Conservation (phyloP, 53 echinoderm and acorn worm genomes). For the Temnopleurus reevesii region DNA sequence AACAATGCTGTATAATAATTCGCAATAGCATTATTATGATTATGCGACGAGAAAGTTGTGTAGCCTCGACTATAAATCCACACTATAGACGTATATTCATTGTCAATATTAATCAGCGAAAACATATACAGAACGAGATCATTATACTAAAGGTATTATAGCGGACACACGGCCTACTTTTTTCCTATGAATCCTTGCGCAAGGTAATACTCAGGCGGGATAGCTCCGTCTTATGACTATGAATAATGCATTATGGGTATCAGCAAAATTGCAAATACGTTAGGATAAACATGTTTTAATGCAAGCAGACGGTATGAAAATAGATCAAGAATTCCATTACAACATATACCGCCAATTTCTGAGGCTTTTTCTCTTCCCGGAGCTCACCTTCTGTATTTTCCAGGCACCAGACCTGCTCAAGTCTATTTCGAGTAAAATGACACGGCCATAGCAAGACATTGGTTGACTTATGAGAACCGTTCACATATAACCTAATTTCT, state of each 20-base stretch:
- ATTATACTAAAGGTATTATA: too few relatives aligned
- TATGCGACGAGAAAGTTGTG: too few relatives aligned
- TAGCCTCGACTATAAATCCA: too few relatives aligned
- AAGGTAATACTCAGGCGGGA: too few relatives aligned
- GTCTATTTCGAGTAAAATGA: conserved; percentile 1
- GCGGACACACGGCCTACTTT: too few relatives aligned
- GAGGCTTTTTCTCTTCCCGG: background rate
- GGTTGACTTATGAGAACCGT: background rate
- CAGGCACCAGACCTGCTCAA: too few relatives aligned
- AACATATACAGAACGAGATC: too few relatives aligned
- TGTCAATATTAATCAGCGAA: too few relatives aligned
- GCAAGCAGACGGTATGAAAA: background rate
- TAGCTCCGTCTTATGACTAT: background rate
- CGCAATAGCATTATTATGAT: too few relatives aligned
- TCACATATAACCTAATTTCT: background rate
- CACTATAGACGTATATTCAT: too few relatives aligned
- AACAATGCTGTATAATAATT: too few relatives aligned
- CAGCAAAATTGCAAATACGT: background rate
- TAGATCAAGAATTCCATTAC: background rate
- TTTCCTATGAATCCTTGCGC: too few relatives aligned
- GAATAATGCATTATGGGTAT: background rate
- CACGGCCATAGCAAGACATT: background rate
- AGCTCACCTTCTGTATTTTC: background rate
- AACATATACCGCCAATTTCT: background rate
- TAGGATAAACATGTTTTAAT: background rate